phyloP scores from a whole-genome alignment of 2,888 invertebrate species.

The Drosophila rubida region DNA sequence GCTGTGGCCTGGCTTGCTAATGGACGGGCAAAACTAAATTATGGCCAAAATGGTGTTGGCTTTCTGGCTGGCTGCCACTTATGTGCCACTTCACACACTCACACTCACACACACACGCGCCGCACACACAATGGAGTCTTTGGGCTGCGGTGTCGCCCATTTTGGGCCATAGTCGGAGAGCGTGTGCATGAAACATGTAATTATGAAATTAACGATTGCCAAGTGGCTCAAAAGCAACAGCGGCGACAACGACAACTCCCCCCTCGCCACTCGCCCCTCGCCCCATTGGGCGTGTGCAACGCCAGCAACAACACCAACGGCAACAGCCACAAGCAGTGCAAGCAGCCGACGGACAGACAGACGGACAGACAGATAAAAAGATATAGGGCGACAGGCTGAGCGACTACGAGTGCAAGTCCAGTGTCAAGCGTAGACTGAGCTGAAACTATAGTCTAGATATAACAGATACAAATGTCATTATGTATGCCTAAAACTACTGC shows the following conservation, averaged over 20 bases:
- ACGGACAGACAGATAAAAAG: not conserved
- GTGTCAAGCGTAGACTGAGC: too few species aligned
- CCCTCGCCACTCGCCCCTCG: not conserved
- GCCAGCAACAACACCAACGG: constrained; percentile 1
- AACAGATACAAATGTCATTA: too few species aligned
- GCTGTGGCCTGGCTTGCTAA: constrained; percentile 63
- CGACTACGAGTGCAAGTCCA: too few species aligned
- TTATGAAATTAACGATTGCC: constrained; percentile 84
- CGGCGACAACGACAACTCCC: constrained; percentile 30
- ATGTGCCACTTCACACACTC: constrained; percentile 78
- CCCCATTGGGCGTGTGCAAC: constrained; percentile 5
- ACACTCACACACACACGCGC: constrained; percentile 35
- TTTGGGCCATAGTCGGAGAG: constrained; percentile 45
- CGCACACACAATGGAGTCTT: constrained; percentile 4
- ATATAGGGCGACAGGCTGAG: too few species aligned
- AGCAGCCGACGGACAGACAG: not conserved
- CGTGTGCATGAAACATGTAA: constrained; percentile 83
- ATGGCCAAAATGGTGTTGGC: constrained; percentile 82
- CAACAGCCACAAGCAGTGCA: not conserved
- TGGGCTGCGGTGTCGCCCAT: constrained; percentile 44
- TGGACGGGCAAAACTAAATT: constrained; percentile 79
- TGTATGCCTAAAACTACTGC: too few species aligned
- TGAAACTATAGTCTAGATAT: too few species aligned
- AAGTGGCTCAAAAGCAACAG: constrained; percentile 77
- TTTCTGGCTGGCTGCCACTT: constrained; percentile 80